Conservation (phyloP, 2,797 vertebrate genomes). For the Euphonia xanthogaster region DNA sequence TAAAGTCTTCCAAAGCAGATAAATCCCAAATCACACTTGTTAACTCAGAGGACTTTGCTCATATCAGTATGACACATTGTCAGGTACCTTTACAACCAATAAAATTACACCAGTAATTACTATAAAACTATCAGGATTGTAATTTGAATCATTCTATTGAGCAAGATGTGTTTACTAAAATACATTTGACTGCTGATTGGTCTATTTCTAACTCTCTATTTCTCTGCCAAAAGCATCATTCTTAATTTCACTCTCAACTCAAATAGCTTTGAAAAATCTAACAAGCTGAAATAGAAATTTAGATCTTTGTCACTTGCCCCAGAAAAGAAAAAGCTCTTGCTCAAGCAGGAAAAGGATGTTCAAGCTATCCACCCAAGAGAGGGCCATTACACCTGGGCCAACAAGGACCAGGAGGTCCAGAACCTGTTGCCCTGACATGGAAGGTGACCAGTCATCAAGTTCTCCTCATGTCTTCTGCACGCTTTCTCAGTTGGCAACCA, state of each 20-base stretch:
- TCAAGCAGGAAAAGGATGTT: neutral
- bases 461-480: neutral
- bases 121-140: neutral
- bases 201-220: neutral
- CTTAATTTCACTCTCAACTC: neutral
- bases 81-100: neutral
- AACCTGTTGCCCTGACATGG: neutral
- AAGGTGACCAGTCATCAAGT: neutral
- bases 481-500: neutral
- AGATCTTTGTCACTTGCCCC: neutral
- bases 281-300: neutral
- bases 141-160: neutral
- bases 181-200: neutral
- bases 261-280: neutral
- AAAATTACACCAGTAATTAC: neutral
- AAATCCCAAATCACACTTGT: neutral
- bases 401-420: neutral
- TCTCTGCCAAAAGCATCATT: neutral
- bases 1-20: neutral
- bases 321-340: neutral
- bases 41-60: neutral
- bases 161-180: neutral
- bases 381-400: neutral
- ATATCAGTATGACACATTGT: neutral
- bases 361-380: neutral